Conservation (phyloP, 92 coral and sea anemone genomes). For the Porites rus region DNA sequence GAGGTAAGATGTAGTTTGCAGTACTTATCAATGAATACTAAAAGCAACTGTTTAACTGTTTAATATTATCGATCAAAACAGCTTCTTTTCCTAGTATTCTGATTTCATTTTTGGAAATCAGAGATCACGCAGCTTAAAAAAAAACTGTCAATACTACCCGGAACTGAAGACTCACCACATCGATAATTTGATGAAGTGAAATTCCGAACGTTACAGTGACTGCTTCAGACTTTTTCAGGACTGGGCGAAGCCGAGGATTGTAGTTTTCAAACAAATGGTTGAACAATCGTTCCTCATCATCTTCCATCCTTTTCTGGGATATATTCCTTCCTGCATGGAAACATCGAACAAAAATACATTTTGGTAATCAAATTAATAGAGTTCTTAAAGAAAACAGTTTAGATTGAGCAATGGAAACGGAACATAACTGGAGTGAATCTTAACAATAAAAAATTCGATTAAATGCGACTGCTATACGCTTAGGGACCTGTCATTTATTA, state of each 20-base stretch:
- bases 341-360: neutral
- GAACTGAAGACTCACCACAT: slow-evolving; percentile 38
- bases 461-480: too few species aligned
- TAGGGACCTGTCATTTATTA: slow-evolving; percentile 4
- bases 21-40: neutral
- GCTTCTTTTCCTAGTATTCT: too few species aligned
- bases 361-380: too few species aligned
- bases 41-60: neutral
- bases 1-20: too few species aligned
- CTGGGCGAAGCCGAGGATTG: slow-evolving; percentile 68
- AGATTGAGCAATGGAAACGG: too few species aligned
- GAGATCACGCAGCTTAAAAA: too few species aligned
- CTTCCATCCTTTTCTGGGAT: slow-evolving; percentile 8
- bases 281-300: slow-evolving; percentile 56
- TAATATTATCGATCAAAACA: too few species aligned
- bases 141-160: neutral
- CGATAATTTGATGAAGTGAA: slow-evolving; percentile 70
- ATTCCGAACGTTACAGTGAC: slow-evolving; percentile 66
- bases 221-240: slow-evolving; percentile 37
- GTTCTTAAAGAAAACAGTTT: too few species aligned
- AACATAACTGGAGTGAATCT: too few species aligned
- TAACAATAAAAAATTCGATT: too few species aligned
- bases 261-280: slow-evolving; percentile 42
- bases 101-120: neutral
- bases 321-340: neutral